Evolutionary conservation across 1,140 invertebrate genomes (phyloP), one percentile per base, ranked within the genome.

Genomic region (Temnothorax longispinosus): DNA sequence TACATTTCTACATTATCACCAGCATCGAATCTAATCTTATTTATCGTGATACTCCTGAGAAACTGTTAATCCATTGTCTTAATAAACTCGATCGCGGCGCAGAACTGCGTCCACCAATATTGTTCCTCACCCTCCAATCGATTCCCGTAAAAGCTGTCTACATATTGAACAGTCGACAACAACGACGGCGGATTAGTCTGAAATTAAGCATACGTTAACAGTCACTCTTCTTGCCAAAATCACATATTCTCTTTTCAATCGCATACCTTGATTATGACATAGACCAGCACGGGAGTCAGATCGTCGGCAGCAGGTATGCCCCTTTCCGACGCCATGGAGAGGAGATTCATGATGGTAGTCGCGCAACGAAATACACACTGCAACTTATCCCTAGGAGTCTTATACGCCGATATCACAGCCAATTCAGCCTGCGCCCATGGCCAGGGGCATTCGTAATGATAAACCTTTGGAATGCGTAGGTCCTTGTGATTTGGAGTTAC

Each of bases 71-170:
- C 98, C 98, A 99, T 99, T 64, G 98, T 99, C 96, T 99, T 99
- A 91, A 99, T 99, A 95, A 99, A 99, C 95, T 99, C 98, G 50
- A 99, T 98, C 11, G 99, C 98, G 0, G 99, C 98, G 89, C 98
- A 98, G 95, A 99, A 99, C 94, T 99, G 99, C 58, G 98, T 99
- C 99, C 99, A 99, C 97, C 99, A 99, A 95, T 99, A 99, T 93
- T 98, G 97, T 93, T 99, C 98, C 95, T 99, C 98, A 52, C 99
- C 99, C 88, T 96, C 96, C 18, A 99, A 96, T 85, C 97, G 96
- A 88, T 97, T 97, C 50, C 97, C 97, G 92, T 98, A 99, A 94
- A 99, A 99, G 92, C 98, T 98, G 92, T 98, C 98, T 64, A 99
- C 98, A 94, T 99, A 99, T 95, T 99, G 99, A 90, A 99, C 97